A percentile compares a stretch with the other conserved stretches of the same genome.
These are phyloP conservation scores for Metridium senile DNA, from an alignment of 92 coral and sea anemone species.

Conservation along the genomic window DNA sequence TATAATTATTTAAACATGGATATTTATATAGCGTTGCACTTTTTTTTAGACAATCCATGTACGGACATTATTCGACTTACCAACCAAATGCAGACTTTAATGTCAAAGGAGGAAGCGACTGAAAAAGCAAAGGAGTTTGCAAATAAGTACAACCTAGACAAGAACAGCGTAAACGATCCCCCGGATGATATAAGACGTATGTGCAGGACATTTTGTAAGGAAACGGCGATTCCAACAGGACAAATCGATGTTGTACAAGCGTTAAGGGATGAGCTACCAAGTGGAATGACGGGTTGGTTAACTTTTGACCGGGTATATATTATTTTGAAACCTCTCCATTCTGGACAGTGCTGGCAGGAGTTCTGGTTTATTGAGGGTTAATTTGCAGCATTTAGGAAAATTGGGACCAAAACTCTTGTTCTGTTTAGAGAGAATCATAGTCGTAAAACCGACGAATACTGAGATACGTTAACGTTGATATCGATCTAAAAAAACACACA, in stretches of 20 bases:
- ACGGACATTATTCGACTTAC: neutral
- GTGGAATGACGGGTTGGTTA: constrained; percentile 43
- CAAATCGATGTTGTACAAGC: neutral
- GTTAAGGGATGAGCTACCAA: constrained; percentile 16
- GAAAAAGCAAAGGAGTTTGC: neutral
- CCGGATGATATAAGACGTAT: constrained; percentile 11
- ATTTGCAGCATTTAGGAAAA: neutral
- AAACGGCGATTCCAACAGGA: neutral
- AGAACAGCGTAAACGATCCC: constrained; percentile 16
- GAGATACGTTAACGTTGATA: neutral
- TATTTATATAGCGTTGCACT: no score
- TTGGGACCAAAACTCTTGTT: neutral
- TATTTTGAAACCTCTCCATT: neutral
- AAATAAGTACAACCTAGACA: neutral
- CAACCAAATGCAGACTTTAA: neutral
- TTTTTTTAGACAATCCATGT: neutral
- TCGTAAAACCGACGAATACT: neutral
- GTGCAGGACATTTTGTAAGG: constrained; percentile 12
- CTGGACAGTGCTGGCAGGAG: neutral
- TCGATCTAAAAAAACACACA: no score
- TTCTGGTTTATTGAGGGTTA: neutral
- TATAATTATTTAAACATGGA: no score
- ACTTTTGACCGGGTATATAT: neutral
- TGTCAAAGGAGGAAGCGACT: neutral
- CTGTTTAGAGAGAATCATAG: neutral